These are phyloP conservation scores for Punctoribates punctum DNA, from an alignment of 2,888 invertebrate genomes.

Conservation along the genomic window DNA sequence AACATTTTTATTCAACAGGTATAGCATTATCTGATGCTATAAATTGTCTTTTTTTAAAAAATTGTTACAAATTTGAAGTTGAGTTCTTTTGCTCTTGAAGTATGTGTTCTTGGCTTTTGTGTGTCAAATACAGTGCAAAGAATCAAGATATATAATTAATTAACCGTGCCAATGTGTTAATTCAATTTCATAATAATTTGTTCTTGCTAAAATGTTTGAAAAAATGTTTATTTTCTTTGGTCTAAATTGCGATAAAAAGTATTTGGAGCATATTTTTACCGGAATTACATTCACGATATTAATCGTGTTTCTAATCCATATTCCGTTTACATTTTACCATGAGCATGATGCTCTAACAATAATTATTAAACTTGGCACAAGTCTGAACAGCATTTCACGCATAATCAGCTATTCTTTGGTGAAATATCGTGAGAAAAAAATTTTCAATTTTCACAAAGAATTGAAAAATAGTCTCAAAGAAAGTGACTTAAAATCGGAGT, in stretches of 20 bases:
- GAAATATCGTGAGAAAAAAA: not conserved
- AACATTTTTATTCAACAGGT: too few relatives aligned
- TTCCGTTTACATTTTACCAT: not conserved
- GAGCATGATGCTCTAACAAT: not conserved
- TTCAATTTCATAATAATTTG: too few relatives aligned
- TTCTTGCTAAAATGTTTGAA: not conserved
- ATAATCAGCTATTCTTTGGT: not conserved
- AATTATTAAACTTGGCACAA: not conserved
- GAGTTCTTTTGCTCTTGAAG: too few relatives aligned
- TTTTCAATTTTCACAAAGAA: not conserved
- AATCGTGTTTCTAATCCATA: not conserved
- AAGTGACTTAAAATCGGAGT: too few relatives aligned
- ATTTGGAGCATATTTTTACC: not conserved
- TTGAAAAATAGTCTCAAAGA: not conserved
- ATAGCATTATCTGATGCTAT: too few relatives aligned
- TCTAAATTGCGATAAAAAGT: not conserved
- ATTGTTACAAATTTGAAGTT: too few relatives aligned
- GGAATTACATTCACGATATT: not conserved
- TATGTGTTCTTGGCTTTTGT: too few relatives aligned
- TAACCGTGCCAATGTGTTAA: too few relatives aligned
- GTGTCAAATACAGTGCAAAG: too few relatives aligned
- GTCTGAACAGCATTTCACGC: not conserved
- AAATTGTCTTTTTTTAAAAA: too few relatives aligned
- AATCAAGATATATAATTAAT: too few relatives aligned
- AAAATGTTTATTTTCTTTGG: not conserved